Evolutionary conservation across 2,113 vertebrate genomes (phyloP).

Genomic region (Syngnathus scovelli): DNA sequence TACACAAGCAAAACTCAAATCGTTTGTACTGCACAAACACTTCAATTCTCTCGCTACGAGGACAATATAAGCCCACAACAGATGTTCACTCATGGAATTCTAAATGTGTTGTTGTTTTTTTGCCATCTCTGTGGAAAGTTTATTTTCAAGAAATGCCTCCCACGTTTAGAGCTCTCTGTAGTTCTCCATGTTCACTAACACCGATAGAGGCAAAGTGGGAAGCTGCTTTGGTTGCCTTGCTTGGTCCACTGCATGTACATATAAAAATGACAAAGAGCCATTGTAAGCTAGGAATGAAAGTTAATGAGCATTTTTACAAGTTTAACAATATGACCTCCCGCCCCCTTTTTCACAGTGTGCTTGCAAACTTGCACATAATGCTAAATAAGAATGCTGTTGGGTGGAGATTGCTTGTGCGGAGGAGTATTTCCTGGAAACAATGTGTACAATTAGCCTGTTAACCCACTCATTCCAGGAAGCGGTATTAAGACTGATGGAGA

Average conservation of each 20-base stretch:
- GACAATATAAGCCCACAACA: not conserved
- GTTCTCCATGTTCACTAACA: not conserved
- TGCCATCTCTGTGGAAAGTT: not conserved
- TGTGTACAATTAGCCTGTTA: not conserved
- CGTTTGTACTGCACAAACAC: not conserved
- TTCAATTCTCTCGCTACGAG: not conserved
- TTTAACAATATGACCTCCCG: not conserved
- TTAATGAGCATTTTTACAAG: not conserved
- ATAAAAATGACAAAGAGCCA: not conserved
- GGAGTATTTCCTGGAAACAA: not conserved
- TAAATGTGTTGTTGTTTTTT: not conserved
- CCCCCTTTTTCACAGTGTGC: not conserved
- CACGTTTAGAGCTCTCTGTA: rapidly evolving
- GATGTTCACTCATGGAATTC: not conserved
- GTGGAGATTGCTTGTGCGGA: not conserved
- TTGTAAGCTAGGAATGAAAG: not conserved
- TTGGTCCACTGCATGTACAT: not conserved
- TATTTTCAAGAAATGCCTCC: constrained; percentile 6
- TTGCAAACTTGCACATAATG: not conserved
- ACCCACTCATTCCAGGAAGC: not conserved
- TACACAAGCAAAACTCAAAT: not conserved
- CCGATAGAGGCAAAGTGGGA: not conserved
- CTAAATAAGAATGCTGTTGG: not conserved
- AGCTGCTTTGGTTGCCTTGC: not conserved
- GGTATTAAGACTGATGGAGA: not conserved